Evolutionary conservation across 2,797 vertebrate genomes (phyloP).

Genomic region (Tragopan temminckii): DNA sequence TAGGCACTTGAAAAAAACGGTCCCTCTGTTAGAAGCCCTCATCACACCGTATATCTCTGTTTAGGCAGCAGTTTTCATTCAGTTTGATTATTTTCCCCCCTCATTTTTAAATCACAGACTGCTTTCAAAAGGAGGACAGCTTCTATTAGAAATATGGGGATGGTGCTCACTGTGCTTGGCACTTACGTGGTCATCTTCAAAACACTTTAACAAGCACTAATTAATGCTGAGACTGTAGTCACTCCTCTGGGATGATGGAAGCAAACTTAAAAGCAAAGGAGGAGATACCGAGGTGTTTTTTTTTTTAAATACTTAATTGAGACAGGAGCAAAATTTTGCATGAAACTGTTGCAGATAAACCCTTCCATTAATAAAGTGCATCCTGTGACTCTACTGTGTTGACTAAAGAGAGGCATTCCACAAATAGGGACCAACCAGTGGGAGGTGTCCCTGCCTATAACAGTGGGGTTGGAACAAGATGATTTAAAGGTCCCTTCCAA

Average conservation of each 20-base stretch:
- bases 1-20: constrained; percentile 58
- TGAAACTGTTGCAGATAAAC: constrained; percentile 9
- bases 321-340: constrained; percentile 21
- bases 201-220: constrained; percentile 64
- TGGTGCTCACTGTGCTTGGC: constrained; percentile 38
- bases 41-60: constrained; percentile 4
- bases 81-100: constrained; percentile 58
- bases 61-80: constrained; percentile 26
- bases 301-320: constrained; percentile 34
- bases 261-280: constrained; percentile 51
- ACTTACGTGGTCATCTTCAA: constrained; percentile 48
- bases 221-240: constrained; percentile 68
- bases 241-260: constrained; percentile 31
- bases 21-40: constrained; percentile 52
- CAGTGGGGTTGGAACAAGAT: too few relatives aligned
- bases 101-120: constrained; percentile 50
- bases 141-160: constrained; percentile 9
- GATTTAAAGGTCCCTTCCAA: too few relatives aligned
- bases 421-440: background rate
- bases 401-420: background rate
- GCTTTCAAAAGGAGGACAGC: constrained; percentile 47
- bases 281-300: constrained; percentile 23
- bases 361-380: background rate
- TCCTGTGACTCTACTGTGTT: background rate
- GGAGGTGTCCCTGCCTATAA: too few relatives aligned